phyloP scores from a whole-genome alignment of 2,113 vertebrate species.

The Pollimyrus isidori region DNA sequence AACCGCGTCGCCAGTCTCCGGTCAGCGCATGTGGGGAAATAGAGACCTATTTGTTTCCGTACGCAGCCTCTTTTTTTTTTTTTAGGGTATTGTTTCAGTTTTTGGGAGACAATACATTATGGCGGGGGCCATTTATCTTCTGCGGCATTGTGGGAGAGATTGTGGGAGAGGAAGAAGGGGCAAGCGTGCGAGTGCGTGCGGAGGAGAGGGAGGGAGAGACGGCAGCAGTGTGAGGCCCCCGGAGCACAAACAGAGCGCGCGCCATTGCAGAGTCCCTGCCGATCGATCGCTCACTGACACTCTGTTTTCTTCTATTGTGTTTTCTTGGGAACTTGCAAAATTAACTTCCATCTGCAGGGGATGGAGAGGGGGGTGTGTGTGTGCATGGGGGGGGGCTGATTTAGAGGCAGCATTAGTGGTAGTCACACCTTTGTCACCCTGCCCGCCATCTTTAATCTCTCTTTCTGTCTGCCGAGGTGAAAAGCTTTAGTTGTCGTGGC shows the following conservation, averaged over 20 bases:
- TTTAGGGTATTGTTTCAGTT: conserved; percentile 40
- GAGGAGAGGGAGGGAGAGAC: not conserved
- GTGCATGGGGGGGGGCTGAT: not conserved
- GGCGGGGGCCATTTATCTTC: conserved; percentile 52
- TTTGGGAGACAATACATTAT: conserved; percentile 47
- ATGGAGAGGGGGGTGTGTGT: not conserved
- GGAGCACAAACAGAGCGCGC: conserved; percentile 44
- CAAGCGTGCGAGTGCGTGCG: not conserved
- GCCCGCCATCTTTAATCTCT: not conserved
- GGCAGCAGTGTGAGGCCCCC: conserved; percentile 37
- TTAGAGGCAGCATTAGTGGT: not conserved
- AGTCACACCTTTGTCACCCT: not conserved
- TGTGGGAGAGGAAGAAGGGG: not conserved
- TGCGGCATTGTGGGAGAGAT: conserved; percentile 27
- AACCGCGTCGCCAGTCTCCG: conserved; percentile 30
- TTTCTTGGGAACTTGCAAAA: conserved; percentile 43
- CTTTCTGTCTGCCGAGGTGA: not conserved
- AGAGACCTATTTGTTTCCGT: conserved; percentile 12
- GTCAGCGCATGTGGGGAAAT: conserved; percentile 4
- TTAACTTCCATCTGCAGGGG: conserved; percentile 47
- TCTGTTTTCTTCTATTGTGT: conserved; percentile 28
- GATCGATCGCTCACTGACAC: conserved; percentile 54
- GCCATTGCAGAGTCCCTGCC: conserved; percentile 37
- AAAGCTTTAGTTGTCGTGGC: not conserved
- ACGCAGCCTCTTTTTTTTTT: not conserved